Evolutionary conservation across 2,113 vertebrate genomes (phyloP).

Genomic region (Erythrolamprus reginae): DNA sequence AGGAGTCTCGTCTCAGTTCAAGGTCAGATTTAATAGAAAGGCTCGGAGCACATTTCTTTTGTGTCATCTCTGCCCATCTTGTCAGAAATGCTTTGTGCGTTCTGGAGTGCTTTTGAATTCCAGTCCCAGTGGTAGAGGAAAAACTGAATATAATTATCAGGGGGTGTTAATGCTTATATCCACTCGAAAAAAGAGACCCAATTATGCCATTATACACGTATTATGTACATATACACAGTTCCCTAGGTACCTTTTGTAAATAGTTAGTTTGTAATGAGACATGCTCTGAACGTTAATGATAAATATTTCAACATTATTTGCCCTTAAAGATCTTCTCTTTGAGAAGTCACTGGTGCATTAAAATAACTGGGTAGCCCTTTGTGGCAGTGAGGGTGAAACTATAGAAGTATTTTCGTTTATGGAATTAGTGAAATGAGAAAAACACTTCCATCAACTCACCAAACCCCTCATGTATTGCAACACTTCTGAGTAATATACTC

Average conservation of each 20-base stretch:
- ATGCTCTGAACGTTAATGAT: neutral
- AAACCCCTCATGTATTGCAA: neutral
- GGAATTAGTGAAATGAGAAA: neutral
- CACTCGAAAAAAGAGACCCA: neutral
- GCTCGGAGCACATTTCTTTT: neutral
- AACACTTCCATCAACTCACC: neutral
- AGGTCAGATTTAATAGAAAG: constrained; percentile 6
- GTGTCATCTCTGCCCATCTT: constrained; percentile 3
- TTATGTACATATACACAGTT: neutral
- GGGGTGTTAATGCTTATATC: neutral
- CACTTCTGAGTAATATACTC: neutral
- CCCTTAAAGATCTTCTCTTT: neutral
- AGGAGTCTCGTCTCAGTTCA: constrained; percentile 3
- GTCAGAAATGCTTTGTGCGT: constrained; percentile 6
- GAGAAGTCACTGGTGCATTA: neutral
- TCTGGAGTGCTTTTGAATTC: constrained; percentile 8
- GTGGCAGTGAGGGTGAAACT: neutral
- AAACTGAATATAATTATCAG: constrained; percentile 16
- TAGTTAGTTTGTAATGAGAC: neutral
- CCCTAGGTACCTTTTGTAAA: neutral
- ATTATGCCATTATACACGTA: neutral
- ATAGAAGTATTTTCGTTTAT: neutral
- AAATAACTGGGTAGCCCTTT: neutral
- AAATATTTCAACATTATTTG: neutral
- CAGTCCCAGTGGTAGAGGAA: neutral